Base-by-base conservation (phyloP, 2,113 vertebrate species). In the Siniperca knerii region DNA sequence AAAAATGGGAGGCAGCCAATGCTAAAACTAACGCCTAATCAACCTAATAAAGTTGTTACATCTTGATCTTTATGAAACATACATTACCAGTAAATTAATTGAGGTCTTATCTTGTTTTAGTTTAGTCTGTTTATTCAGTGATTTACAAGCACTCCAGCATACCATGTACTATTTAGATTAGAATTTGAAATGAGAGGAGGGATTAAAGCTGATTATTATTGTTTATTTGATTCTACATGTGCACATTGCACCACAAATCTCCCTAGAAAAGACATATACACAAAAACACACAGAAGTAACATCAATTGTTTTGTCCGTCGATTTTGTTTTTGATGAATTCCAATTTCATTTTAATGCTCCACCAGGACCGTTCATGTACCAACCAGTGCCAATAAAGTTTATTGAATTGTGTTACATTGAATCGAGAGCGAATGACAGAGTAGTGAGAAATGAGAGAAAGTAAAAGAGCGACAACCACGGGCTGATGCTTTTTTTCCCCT, bases 301-400 rank as follows among this genome's bases (percentile, higher is more conserved):
- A 37, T 18, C 21, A 69, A 60, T 60, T 50, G 76, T 77, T 79
- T 50, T 29, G 29, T 29, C 29, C 29, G 29, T 29, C 29, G 42
- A 86, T 82, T 79, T 79, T 72, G 65, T 55, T 80, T 84, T 18
- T 79, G 80, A 83, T 80, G 42, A 83, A 90, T 82, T 87, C 65
- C 75, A 90, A 54, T 87, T 89, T 80, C 42, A 89, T 86, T 79
- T 75, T 64, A 82, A 79, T 23, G 78, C 79, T 66, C 67, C 66
- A 57, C 61, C 74, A 48, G 68, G 75, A 75, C 68, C 7, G 55
- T 40, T 85, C 50, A 40, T 40, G 66, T 77, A 58, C 66, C 42
- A 16, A 16, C 66, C 42, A 57, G 75, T 71, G 54, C 70, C 72
- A 78, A 35, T 84, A 79, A 87, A 82, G 68, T 78, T 37, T 18